Conservation (phyloP, 2,888 invertebrate species). For the Nemotelus pantherinus region DNA sequence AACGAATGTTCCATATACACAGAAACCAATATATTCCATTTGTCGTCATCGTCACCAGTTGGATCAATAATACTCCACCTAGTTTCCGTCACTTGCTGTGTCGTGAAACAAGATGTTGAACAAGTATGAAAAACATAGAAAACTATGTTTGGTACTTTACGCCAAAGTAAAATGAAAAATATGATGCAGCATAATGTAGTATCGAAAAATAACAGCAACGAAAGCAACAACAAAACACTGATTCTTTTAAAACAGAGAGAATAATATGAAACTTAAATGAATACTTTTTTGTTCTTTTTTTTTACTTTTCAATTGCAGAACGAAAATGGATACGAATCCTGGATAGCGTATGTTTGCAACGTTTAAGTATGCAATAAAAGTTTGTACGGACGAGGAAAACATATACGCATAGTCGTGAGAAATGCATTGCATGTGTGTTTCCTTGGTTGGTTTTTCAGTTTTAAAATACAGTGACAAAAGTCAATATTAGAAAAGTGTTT, state of each 20-base stretch:
- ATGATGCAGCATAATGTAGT: slow-evolving; percentile 43
- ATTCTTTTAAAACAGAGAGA: too few species aligned
- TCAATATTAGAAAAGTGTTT: too few species aligned
- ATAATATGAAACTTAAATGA: slow-evolving; percentile 22
- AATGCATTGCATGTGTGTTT: too few species aligned
- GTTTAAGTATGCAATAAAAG: slow-evolving; percentile 24
- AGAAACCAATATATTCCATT: too few species aligned
- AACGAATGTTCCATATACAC: too few species aligned
- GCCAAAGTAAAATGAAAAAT: background rate
- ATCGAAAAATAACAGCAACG: slow-evolving; percentile 40
- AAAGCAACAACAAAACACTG: slow-evolving; percentile 28
- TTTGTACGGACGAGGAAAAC: background rate
- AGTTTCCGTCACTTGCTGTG: slow-evolving; percentile 34
- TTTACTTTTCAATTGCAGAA: slow-evolving; percentile 46
- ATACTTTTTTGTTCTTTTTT: slow-evolving; percentile 20
- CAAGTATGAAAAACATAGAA: slow-evolving; percentile 19
- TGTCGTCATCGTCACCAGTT: too few species aligned
- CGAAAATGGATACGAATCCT: slow-evolving; percentile 49
- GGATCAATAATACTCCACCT: slow-evolving; percentile 44
- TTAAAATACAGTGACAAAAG: too few species aligned
- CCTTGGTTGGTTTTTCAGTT: too few species aligned
- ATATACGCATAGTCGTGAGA: too few species aligned
- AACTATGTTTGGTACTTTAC: slow-evolving; percentile 23
- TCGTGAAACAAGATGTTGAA: slow-evolving; percentile 23
- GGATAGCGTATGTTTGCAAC: slow-evolving; percentile 46